These are phyloP conservation scores for Paguma larvata DNA, from an alignment of 2,797 vertebrate genomes.

Conservation along the genomic window DNA sequence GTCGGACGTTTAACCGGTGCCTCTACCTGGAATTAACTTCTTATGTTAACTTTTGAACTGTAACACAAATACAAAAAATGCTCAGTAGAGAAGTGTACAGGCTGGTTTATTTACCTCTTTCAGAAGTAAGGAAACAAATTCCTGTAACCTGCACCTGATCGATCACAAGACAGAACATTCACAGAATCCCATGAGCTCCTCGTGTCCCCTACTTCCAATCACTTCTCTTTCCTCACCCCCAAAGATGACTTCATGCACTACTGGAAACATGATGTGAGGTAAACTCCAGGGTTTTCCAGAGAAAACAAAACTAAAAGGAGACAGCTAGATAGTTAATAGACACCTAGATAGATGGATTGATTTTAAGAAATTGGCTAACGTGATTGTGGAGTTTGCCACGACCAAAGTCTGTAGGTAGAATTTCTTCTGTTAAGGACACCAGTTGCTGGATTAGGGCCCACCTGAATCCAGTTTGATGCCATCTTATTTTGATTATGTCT, in stretches of 20 bases:
- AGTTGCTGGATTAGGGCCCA: not conserved
- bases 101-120: not conserved
- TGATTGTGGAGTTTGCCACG: not conserved
- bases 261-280: not conserved
- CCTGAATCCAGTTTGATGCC: not conserved
- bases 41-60: not conserved
- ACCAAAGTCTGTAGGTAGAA: not conserved
- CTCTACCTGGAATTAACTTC: not conserved
- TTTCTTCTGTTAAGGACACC: not conserved
- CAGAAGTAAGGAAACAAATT: not conserved
- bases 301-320: not conserved
- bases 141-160: not conserved
- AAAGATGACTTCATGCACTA: not conserved
- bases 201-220: not conserved
- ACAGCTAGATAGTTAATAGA: not conserved
- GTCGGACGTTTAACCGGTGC: too few species aligned
- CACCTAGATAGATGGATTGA: not conserved
- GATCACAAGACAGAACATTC: not conserved
- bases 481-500: not conserved
- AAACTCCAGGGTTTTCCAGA: not conserved
- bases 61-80: not conserved
- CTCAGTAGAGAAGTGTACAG: not conserved
- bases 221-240: not conserved
- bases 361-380: not conserved
- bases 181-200: not conserved